A percentile compares a stretch with the other conserved stretches of the same genome.
Conservation (phyloP, 2,797 vertebrate species). For the Propithecus deckenii region DNA sequence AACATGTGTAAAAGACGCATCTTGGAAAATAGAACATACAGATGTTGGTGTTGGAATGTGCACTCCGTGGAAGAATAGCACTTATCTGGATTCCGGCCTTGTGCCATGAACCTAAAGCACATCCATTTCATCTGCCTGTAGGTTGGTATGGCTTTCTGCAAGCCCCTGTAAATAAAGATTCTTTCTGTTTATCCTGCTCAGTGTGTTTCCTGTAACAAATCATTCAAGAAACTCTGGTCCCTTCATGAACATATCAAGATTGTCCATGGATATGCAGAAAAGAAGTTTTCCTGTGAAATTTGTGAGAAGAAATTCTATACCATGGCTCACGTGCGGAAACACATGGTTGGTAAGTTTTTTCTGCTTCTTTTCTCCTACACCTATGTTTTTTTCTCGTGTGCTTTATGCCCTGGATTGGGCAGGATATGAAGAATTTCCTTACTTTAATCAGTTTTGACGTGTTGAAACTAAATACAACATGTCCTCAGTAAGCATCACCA, state of each 20-base stretch:
- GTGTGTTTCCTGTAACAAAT: constrained; percentile 99
- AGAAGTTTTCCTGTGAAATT: constrained; percentile 99
- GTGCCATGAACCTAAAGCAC: neutral
- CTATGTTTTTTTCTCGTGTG: neutral
- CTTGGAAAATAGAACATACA: neutral
- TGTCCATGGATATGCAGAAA: constrained; percentile 97
- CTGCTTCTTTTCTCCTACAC: neutral
- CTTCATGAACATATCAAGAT: constrained; percentile 99
- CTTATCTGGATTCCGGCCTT: neutral
- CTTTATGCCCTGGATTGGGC: neutral
- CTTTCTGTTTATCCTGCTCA: constrained; percentile 83
- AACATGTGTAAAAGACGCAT: neutral
- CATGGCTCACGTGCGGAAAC: constrained; percentile 98
- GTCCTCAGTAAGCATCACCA: neutral
- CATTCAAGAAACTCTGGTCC: constrained; percentile 99
- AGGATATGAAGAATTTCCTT: neutral
- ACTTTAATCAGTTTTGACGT: neutral
- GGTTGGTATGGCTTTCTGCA: constrained; percentile 9
- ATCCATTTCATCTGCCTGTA: neutral
- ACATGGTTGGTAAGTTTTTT: constrained; percentile 96
- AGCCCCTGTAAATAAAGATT: constrained; percentile 64
- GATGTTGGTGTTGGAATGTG: neutral
- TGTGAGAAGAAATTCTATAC: constrained; percentile 99
- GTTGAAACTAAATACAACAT: neutral
- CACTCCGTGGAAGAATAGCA: neutral